Percentiles rank a stretch among this genome's conserved stretches.
These are phyloP conservation scores for Hippocampus kuda DNA, from an alignment of 2,797 vertebrate species.

Conservation along the genomic window DNA sequence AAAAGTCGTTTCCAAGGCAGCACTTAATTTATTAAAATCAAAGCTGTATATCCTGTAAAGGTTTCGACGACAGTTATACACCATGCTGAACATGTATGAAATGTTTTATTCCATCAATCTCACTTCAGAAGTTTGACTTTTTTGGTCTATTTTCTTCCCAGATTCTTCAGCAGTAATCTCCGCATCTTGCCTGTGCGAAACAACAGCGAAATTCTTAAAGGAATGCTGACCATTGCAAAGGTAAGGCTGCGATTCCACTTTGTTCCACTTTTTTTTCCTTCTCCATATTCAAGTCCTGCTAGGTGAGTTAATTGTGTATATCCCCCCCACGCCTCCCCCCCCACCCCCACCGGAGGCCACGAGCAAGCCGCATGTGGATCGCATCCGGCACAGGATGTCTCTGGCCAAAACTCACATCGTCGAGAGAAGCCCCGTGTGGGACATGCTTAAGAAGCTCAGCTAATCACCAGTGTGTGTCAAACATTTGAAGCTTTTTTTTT, in stretches of 20 bases:
- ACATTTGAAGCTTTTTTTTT: background rate
- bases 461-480: constrained; percentile 21
- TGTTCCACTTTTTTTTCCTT: background rate
- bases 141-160: constrained; percentile 34
- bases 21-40: too few relatives aligned
- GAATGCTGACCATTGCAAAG: constrained; percentile 85
- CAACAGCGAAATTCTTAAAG: constrained; percentile 69
- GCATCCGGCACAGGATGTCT: constrained; percentile 68
- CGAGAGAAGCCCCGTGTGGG: constrained; percentile 76
- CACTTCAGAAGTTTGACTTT: background rate
- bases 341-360: constrained; percentile 63
- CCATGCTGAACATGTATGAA: background rate
- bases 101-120: background rate
- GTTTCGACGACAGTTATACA: background rate
- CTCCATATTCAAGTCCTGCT: too few relatives aligned
- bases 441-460: constrained; percentile 66
- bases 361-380: constrained; percentile 73
- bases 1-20: too few relatives aligned
- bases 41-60: too few relatives aligned
- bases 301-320: background rate
- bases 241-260: constrained; percentile 53
- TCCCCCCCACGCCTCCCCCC: too few relatives aligned
- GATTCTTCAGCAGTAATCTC: constrained; percentile 82
- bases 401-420: constrained; percentile 61
- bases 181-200: constrained; percentile 79